Conservation (phyloP, 2,113 vertebrate genomes). For the Nyctibius bracteatus region DNA sequence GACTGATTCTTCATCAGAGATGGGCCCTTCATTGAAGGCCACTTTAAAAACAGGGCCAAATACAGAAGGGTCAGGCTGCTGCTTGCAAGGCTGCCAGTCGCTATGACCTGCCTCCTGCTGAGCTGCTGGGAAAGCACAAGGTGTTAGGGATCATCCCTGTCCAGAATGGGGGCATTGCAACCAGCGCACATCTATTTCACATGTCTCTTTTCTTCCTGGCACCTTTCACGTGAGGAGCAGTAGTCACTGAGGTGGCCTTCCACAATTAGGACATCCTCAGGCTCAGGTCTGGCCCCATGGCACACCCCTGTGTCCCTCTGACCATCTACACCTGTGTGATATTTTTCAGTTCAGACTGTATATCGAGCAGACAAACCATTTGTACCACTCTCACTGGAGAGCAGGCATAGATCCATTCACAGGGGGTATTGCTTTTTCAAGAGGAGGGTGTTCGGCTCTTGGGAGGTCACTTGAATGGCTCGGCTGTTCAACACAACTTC, state of each 20-base stretch:
- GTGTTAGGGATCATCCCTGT: not conserved
- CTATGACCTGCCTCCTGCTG: not conserved
- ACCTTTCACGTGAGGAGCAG: not conserved
- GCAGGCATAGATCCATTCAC: not conserved
- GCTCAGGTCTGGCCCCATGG: not conserved
- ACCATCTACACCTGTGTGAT: not conserved
- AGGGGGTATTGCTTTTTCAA: not conserved
- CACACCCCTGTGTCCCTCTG: not conserved
- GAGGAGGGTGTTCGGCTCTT: not conserved
- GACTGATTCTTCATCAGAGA: not conserved
- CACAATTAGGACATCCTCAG: not conserved
- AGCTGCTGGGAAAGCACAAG: not conserved
- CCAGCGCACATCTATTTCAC: not conserved
- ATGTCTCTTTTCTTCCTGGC: not conserved
- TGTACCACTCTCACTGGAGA: not conserved
- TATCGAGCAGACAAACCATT: not conserved
- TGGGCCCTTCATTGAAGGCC: rapidly evolving
- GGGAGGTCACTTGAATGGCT: not conserved
- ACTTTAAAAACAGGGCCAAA: not conserved
- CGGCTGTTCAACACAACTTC: not conserved
- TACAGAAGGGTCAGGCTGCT: not conserved
- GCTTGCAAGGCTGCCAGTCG: not conserved
- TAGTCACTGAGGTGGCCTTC: not conserved
- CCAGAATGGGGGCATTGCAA: not conserved
- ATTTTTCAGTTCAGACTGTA: not conserved